Base-by-base conservation (phyloP, 2,113 vertebrate species). In the Theristicus caerulescens region DNA sequence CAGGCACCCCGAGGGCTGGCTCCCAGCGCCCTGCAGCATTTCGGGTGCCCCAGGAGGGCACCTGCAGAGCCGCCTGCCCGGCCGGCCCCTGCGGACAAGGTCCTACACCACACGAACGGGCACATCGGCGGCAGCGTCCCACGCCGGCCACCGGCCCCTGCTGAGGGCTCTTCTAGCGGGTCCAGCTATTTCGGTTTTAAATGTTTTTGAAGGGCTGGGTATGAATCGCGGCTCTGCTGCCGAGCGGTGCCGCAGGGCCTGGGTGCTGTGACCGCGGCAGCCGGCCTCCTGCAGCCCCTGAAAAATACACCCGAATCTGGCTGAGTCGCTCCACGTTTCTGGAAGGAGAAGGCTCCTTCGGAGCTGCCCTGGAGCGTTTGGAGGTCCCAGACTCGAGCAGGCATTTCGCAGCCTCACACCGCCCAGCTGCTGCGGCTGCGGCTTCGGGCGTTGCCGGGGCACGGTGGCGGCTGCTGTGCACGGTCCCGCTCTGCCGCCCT, bases 111-210 rank as follows among this genome's bases (percentile, higher is more conserved):
- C 6, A 32, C 4, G 3, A 44, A 31, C 1, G 7, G 67, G 57
- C 26, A 29, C 47, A 7, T 15, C 2, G 7, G 46, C 1, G 13
- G 19, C 57, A n/a, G 25, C 2, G 0, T n/a, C 55, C 81, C 6
- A 2, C 3, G 3, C 31, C 1, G 4, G 16, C 10, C 10, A 4
- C 59, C 0, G 0, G 17, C 18, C 38, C 38, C 57, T 15, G 46
- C 46, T 7, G 36, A 31, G 10, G 4, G 25, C 46, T 25, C 20
- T 44, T 38, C 32, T 4, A 22, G 10, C 10, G 58, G 34, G 5
- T 54, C 19, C 26, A 13, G 40, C 21, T 25, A 26, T 31, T 44
- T 12, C 4, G 3, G 7, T 13, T 59, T 32, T 34, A 32, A 65
- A 21, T 10, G 16, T 3, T 58, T 76, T n/a, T 16, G 49, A 7